Evolutionary conservation across 2,888 invertebrate genomes (phyloP), one percentile per base, ranked within the genome.

Genomic region (Diarsia rubi): DNA sequence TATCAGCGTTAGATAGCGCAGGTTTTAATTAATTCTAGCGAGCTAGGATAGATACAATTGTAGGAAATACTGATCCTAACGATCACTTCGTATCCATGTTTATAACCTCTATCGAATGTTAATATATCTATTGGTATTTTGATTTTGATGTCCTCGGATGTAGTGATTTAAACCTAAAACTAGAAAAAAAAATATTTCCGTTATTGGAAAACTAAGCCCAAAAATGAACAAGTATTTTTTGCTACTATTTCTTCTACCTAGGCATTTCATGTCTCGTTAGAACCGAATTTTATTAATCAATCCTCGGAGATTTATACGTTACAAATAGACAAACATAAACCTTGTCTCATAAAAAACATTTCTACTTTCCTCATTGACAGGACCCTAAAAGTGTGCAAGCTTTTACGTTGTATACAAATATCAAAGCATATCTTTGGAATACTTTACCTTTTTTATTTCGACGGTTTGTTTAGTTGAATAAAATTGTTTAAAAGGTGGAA

Each of bases 371-470:
- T 75, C 70, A 78, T 85, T 66, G 73, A 76, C 72, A 67, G 72
- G 59, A 69, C n/a, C 67, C 60, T 72, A 73, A 79, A 78, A 82
- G 60, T 68, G 68, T 57, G 79, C 59, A 74, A 86, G 86, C 59
- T 74, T 86, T 85, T 81, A 19, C 67, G 67, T 78, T 68, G 63
- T 75, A 71, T 75, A 76, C 73, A 85, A 83, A 73, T 77, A 86
- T 83, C 77, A 85, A 86, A 85, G 86, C 78, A 78, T 84, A 82
- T 86, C 77, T 79, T 75, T 44, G 9, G 62, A 78, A 86, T 84
- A 68, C 75, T 80, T 85, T 49, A 74, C 77, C 60, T 75, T 84
- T 84, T 83, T 80, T 67, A 78, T 72, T 71, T 24, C 57, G 64
- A 73, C 64, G 64, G 75, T 80, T 74, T 79, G 74, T 83, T 84